Percentiles rank a stretch among this genome's conserved stretches.
Evolutionary conservation across 2,113 vertebrate species (phyloP).

Genomic region (Callaeas wilsoni): DNA sequence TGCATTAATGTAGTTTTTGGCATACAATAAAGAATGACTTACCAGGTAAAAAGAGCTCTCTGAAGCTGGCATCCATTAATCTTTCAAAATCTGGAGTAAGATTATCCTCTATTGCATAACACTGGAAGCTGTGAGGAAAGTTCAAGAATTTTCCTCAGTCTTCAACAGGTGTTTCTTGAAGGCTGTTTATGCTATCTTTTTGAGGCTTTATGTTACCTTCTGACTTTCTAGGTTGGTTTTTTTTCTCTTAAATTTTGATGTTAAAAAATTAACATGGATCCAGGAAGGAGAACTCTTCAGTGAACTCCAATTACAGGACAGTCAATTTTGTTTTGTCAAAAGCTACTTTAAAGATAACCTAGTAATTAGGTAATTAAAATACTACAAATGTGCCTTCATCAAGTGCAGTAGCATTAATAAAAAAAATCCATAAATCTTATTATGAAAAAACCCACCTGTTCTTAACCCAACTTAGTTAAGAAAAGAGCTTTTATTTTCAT

Average conservation of each 20-base stretch:
- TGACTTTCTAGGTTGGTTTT: neutral
- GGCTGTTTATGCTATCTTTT: neutral
- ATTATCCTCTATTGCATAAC: slow-evolving; percentile 48
- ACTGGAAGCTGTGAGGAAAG: slow-evolving; percentile 62
- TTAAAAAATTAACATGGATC: slow-evolving; percentile 19
- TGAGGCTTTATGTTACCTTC: neutral
- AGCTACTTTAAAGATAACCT: neutral
- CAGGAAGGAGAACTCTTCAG: slow-evolving; percentile 38
- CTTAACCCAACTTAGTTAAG: neutral
- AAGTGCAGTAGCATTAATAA: neutral
- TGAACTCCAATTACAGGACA: slow-evolving; percentile 42
- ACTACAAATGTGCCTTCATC: neutral
- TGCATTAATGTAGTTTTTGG: neutral
- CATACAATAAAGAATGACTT: slow-evolving; percentile 29
- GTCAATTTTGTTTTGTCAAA: slow-evolving; percentile 33
- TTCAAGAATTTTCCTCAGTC: slow-evolving; percentile 57
- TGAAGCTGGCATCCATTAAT: slow-evolving; percentile 42
- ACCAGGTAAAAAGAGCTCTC: slow-evolving; percentile 46
- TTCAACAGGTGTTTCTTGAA: slow-evolving; percentile 17
- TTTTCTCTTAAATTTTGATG: neutral
- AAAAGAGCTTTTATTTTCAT: neutral
- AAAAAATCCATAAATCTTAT: neutral
- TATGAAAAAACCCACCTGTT: neutral
- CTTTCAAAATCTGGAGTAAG: slow-evolving; percentile 47
- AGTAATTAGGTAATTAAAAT: neutral